Base-by-base conservation (phyloP, 2,113 vertebrate species). In the Sander vitreus region DNA sequence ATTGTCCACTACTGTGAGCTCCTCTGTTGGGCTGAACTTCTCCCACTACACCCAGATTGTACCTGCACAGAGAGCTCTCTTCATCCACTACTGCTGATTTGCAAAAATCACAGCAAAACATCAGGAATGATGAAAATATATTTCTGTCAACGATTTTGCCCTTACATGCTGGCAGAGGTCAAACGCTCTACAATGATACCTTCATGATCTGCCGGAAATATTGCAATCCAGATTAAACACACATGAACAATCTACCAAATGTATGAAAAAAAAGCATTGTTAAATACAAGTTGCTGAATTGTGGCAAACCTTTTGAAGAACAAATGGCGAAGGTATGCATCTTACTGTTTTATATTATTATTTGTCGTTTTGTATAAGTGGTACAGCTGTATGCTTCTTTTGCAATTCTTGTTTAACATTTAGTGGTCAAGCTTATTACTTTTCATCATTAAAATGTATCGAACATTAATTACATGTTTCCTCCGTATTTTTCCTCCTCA, bases 1-100 rank as follows among this genome's bases (percentile, higher is more conserved):
- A 70, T 48, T 88, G 39, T 76, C 5, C 65, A 39, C 2, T 0
- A 76, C 69, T 23, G 19, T 89, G 53, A 65, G n/a, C 12, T 69
- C 86, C 11, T 74, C 57, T 10, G 84, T 85, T 51, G 91, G 91
- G 77, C 78, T 92, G 58, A 88, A 81, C 73, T 85, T 91, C 51
- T 92, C 87, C 47, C 92, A 84, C 75, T 85, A 25, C 75, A 87
- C 53, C 4, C 88, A 91, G 64, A 88, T 93, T 58, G 88, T 90
- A 23, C 89, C 90, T 68, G 77, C 47, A 21, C 53, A 65, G 25
- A 23, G 2, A 21, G 48, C 60, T 9, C 9, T 81, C 50, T 89
- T 73, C 30, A 78, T 79, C 50, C 51, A 21, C 60, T 7, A 30
- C 59, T n/a, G 8, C 3, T 43, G 18, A 5, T 27, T 27, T 25